Percentiles rank a stretch among this genome's conserved stretches.
Conservation (phyloP, 2,888 invertebrate species). For the Temnothorax rugatulus region DNA sequence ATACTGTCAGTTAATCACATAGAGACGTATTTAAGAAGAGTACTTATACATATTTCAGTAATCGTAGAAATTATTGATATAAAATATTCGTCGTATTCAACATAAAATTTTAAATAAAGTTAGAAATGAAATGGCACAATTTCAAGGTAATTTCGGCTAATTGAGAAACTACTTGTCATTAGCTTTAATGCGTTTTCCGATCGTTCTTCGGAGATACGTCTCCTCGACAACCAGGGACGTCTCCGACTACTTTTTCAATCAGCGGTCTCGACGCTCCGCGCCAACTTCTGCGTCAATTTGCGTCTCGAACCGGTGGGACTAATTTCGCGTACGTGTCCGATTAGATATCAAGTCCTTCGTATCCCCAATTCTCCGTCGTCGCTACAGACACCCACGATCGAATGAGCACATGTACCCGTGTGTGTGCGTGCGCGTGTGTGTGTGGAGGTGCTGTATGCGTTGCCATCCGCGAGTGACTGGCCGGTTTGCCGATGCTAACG, state of each 20-base stretch:
- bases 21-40: background rate
- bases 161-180: background rate
- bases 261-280: background rate
- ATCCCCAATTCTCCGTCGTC: slow-evolving; percentile 29
- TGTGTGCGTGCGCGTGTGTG: background rate
- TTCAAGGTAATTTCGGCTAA: background rate
- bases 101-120: background rate
- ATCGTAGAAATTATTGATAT: background rate
- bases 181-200: background rate
- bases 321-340: slow-evolving; percentile 72
- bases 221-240: background rate
- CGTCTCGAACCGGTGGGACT: slow-evolving; percentile 56
- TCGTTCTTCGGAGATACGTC: background rate
- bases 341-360: slow-evolving; percentile 59
- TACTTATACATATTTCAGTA: background rate
- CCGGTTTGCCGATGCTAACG: slow-evolving; percentile 68
- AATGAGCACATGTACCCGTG: background rate
- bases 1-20: background rate
- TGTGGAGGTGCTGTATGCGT: background rate
- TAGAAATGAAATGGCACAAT: background rate
- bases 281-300: slow-evolving; percentile 38
- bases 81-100: background rate
- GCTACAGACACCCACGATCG: slow-evolving; percentile 38
- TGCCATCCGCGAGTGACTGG: slow-evolving; percentile 24
- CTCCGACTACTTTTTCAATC: slow-evolving; percentile 35